Percentiles rank a stretch among this genome's conserved stretches.
phyloP scores from a whole-genome alignment of 2,797 vertebrate species.

The Cichlasoma orientale region DNA sequence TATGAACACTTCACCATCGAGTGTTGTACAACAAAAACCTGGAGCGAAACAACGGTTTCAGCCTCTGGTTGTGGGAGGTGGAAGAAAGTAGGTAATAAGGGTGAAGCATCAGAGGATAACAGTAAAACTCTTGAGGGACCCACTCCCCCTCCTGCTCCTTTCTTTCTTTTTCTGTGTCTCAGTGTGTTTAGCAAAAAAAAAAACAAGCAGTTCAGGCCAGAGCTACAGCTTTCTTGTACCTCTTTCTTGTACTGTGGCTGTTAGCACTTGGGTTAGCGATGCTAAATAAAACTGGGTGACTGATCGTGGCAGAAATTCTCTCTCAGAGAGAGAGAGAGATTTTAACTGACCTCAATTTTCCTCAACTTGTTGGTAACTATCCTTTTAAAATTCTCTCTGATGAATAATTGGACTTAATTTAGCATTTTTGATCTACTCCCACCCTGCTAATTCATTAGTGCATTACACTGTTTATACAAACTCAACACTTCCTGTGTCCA shows the following conservation, averaged over 20 bases:
- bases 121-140: slow-evolving; percentile 29
- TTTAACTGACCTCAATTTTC: too few relatives aligned
- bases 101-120: slow-evolving; percentile 4
- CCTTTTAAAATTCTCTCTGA: not conserved
- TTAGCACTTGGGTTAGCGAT: not conserved
- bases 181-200: not conserved
- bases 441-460: not conserved
- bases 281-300: not conserved
- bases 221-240: not conserved
- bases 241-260: not conserved
- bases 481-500: not conserved
- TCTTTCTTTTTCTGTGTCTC: slow-evolving; percentile 5
- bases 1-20: slow-evolving; percentile 33
- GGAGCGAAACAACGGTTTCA: slow-evolving; percentile 11
- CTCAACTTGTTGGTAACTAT: not conserved
- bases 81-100: slow-evolving; percentile 10
- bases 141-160: not conserved
- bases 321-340: too few relatives aligned
- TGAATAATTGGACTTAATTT: not conserved
- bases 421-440: not conserved
- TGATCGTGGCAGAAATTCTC: not conserved
- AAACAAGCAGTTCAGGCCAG: not conserved
- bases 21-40: slow-evolving; percentile 42
- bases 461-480: not conserved
- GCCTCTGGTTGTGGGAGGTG: slow-evolving; percentile 22